Evolutionary conservation across 2,797 vertebrate genomes (phyloP).

Genomic region (Pelodytes ibericus): DNA sequence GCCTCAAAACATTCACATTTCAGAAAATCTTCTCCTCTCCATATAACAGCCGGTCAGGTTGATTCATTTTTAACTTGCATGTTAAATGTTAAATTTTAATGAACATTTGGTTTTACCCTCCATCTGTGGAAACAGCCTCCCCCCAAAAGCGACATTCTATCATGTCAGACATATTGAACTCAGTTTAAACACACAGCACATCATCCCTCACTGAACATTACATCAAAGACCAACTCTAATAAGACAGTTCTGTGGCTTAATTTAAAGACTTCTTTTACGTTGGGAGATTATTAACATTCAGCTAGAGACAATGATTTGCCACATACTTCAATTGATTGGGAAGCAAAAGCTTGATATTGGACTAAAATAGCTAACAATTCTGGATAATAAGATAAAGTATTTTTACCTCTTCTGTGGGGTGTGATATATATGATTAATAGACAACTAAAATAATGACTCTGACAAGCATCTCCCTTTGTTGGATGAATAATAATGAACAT

Average conservation of each 20-base stretch:
- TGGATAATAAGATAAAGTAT: neutral
- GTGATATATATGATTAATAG: neutral
- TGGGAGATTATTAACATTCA: neutral
- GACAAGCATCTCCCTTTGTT: neutral
- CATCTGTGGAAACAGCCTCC: no score
- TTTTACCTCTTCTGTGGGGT: neutral
- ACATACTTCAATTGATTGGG: neutral
- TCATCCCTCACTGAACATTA: no score
- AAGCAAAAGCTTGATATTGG: neutral
- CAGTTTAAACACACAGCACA: no score
- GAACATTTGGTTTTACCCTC: no score
- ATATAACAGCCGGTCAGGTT: no score
- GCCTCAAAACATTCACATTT: no score
- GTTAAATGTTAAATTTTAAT: no score
- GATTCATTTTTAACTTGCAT: no score
- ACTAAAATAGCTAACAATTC: neutral
- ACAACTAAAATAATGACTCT: neutral
- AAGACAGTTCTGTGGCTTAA: neutral
- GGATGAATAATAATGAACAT: neutral
- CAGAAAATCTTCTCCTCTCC: no score
- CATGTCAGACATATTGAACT: no score
- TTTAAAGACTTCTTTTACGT: no score
- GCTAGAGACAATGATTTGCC: neutral
- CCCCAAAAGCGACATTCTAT: no score
- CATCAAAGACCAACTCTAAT: neutral